phyloP scores from a whole-genome alignment of 2,888 invertebrate genomes.

The Eilema caniola region DNA sequence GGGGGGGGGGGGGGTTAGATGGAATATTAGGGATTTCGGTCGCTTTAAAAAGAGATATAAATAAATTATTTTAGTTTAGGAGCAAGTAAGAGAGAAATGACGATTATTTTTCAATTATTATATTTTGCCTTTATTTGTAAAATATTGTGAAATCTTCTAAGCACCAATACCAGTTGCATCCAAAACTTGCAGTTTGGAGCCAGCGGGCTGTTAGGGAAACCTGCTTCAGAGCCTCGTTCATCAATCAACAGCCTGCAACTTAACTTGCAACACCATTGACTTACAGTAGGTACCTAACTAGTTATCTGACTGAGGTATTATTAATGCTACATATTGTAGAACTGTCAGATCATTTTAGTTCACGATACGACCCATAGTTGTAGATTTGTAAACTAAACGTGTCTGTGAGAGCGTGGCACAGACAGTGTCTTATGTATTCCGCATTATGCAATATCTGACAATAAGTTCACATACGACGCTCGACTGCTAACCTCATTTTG shows the following conservation, averaged over 20 bases:
- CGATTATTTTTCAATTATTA: background rate
- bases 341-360: background rate
- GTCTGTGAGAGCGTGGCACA: background rate
- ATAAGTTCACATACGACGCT: constrained; percentile 10
- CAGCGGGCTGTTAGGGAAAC: too few species aligned
- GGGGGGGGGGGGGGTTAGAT: too few species aligned
- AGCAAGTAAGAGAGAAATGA: background rate
- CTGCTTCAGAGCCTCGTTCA: background rate
- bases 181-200: too few species aligned
- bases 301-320: background rate
- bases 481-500: constrained; percentile 29
- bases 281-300: too few species aligned
- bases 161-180: background rate
- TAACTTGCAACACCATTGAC: background rate
- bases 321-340: background rate
- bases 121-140: background rate
- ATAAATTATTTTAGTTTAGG: background rate
- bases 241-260: background rate
- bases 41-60: background rate
- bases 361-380: background rate
- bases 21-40: too few species aligned
- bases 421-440: background rate
- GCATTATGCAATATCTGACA: constrained; percentile 10
- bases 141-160: too few species aligned
- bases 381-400: background rate